Percentiles rank a stretch among this genome's conserved stretches.
Evolutionary conservation across 2,888 invertebrate genomes (phyloP).

Genomic region (Dascillus cervinus): DNA sequence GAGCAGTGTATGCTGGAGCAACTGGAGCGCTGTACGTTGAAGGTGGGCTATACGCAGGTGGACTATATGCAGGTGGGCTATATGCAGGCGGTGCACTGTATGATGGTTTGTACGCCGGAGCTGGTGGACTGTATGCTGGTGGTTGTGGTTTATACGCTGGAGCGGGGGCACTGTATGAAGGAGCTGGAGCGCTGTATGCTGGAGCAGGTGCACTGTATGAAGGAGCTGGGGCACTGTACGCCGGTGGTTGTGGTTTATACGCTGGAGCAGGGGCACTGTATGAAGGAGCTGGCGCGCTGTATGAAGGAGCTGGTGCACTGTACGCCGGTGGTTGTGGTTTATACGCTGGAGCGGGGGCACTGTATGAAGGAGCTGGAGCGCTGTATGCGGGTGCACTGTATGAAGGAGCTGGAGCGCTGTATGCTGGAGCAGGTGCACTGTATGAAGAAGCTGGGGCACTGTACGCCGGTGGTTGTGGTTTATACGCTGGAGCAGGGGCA

Average conservation of each 20-base stretch:
- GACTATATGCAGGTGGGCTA: constrained; percentile 11
- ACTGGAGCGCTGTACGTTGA: constrained; percentile 13
- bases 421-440: constrained; percentile 5
- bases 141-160: background rate
- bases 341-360: too few relatives aligned
- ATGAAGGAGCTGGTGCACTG: constrained; percentile 5
- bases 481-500: constrained; percentile 8
- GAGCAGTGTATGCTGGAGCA: constrained; percentile 4
- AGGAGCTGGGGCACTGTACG: constrained; percentile 12
- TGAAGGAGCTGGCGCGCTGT: constrained; percentile 9
- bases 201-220: too few relatives aligned
- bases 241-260: constrained; percentile 2
- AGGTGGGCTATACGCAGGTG: constrained; percentile 21
- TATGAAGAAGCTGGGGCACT: constrained; percentile 10
- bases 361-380: constrained; percentile 9
- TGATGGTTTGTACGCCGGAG: constrained; percentile 8
- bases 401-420: constrained; percentile 1
- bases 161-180: background rate
- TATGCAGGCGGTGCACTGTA: constrained; percentile 4
- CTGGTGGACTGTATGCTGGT: constrained; percentile 11
- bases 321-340: constrained; percentile 4
- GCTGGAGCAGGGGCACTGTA: constrained; percentile 5
- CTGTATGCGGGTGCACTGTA: constrained; percentile 12
- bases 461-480: constrained; percentile 5
- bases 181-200: constrained; percentile 8